Conservation (phyloP, 2,113 vertebrate species). For the Zosterops pallidus region DNA sequence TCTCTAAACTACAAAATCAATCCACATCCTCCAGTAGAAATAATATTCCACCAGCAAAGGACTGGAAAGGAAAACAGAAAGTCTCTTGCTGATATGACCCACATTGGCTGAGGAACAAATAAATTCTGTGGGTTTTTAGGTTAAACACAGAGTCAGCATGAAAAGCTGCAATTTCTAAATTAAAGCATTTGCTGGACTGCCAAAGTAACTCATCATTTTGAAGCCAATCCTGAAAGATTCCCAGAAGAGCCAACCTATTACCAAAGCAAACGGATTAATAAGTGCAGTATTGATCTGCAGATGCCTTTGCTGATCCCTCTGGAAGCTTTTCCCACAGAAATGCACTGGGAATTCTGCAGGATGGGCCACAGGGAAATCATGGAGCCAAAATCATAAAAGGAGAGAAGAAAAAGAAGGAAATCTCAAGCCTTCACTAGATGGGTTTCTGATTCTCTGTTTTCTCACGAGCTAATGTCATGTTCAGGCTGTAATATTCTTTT, state of each 20-base stretch:
- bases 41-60: not conserved
- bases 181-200: not conserved
- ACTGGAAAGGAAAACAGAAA: not conserved
- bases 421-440: not conserved
- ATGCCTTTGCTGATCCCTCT: not conserved
- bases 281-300: not conserved
- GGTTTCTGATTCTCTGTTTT: not conserved
- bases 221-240: not conserved
- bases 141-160: not conserved
- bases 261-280: not conserved
- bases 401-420: not conserved
- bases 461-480: not conserved
- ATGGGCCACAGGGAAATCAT: not conserved
- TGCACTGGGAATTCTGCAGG: not conserved
- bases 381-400: not conserved
- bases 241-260: not conserved
- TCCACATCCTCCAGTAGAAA: not conserved
- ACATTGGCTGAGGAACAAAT: not conserved
- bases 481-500: not conserved
- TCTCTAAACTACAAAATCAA: not conserved
- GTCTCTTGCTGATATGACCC: not conserved
- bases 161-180: conserved; percentile 1
- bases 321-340: not conserved
- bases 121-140: not conserved
- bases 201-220: not conserved